phyloP scores from a whole-genome alignment of 2,888 invertebrate genomes.

The Stenodera caucasica region DNA sequence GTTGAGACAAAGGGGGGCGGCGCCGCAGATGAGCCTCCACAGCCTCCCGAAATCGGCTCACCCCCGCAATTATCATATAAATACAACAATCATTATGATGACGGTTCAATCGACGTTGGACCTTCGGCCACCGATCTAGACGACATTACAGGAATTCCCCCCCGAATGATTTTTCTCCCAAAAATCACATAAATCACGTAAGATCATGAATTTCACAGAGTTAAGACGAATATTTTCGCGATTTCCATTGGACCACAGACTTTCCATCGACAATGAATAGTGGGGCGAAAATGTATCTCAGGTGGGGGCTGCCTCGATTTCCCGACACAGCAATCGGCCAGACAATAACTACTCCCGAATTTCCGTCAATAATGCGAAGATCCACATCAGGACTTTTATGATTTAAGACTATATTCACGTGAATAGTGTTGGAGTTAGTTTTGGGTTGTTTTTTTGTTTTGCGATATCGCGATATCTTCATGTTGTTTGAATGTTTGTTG shows the following conservation, averaged over 20 bases:
- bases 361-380: background rate
- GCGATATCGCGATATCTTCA: too few species aligned
- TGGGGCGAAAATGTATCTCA: background rate
- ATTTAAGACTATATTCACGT: too few species aligned
- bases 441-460: too few species aligned
- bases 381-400: too few species aligned
- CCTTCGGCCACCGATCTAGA: background rate
- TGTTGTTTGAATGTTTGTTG: too few species aligned
- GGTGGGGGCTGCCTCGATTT: background rate
- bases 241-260: background rate
- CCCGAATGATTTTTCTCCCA: too few species aligned
- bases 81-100: background rate
- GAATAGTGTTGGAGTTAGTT: too few species aligned
- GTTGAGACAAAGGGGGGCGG: slow-evolving; percentile 54
- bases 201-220: too few species aligned
- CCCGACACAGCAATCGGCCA: background rate
- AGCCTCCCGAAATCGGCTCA: slow-evolving; percentile 15
- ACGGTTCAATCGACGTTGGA: background rate
- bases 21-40: slow-evolving; percentile 27
- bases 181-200: too few species aligned
- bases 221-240: too few species aligned
- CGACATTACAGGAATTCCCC: too few species aligned
- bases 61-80: slow-evolving; percentile 1
- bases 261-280: background rate
- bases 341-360: background rate